phyloP scores from a whole-genome alignment of 2,113 vertebrate genomes.

The mouse (Mus musculus) region GRCm39 chr19:27852001-27852500 shows the following conservation, averaged over 20 bases:
- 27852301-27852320: background rate
- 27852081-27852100: background rate
- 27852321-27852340: background rate
- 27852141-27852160: background rate
- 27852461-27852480: background rate
- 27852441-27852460: background rate
- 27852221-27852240: background rate
- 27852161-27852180: background rate
- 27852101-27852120: background rate
- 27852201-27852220: background rate
- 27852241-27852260: too few species aligned
- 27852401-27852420: background rate
- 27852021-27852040: background rate
- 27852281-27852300: background rate
- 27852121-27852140: background rate
- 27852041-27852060: background rate
- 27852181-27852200: background rate
- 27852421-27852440: background rate
- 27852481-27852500: background rate
- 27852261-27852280: too few species aligned
- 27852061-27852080: conserved; percentile 7
- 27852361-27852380: background rate
- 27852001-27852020: conserved; percentile 9
- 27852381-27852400: background rate
- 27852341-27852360: background rate